Percentiles rank a stretch among this genome's conserved stretches.
These are phyloP conservation scores for Heliconius charithonia DNA, from an alignment of 2,888 invertebrate genomes.

Conservation along the genomic window DNA sequence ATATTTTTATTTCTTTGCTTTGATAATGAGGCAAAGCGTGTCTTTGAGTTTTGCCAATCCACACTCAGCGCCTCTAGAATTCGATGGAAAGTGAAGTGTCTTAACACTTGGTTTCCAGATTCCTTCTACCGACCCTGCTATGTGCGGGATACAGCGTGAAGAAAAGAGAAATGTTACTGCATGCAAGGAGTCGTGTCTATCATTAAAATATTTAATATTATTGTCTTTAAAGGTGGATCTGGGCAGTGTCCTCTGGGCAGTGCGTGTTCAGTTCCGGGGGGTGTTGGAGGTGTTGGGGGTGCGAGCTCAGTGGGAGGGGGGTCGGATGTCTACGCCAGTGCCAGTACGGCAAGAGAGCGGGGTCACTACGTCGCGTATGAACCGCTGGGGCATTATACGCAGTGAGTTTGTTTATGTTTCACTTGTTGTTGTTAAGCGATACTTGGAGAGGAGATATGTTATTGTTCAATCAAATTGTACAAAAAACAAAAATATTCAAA, in stretches of 20 bases:
- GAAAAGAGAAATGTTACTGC: no score
- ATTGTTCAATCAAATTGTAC: no score
- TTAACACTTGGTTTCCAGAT: no score
- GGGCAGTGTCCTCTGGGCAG: conserved; percentile 21
- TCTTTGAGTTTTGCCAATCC: no score
- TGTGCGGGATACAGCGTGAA: neutral
- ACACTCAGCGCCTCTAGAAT: no score
- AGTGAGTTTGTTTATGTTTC: conserved; percentile 59
- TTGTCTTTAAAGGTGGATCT: conserved; percentile 4
- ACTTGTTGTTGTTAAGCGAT: no score
- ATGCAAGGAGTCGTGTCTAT: no score
- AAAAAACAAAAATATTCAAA: no score
- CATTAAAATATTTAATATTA: no score
- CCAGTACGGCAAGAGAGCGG: conserved; percentile 73
- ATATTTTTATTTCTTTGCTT: neutral
- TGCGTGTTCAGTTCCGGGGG: conserved; percentile 54
- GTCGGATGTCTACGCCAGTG: conserved; percentile 72
- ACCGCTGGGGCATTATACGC: conserved; percentile 77
- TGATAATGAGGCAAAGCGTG: neutral
- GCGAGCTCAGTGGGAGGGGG: conserved; percentile 40
- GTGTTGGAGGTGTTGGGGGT: conserved; percentile 36
- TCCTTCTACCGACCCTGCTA: no score
- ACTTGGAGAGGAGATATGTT: no score
- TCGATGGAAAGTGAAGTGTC: no score
- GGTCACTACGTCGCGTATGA: conserved; percentile 82